These are phyloP conservation scores for Oscheius sp. DNA, from an alignment of 2,888 invertebrate species.

Conservation along the genomic window DNA sequence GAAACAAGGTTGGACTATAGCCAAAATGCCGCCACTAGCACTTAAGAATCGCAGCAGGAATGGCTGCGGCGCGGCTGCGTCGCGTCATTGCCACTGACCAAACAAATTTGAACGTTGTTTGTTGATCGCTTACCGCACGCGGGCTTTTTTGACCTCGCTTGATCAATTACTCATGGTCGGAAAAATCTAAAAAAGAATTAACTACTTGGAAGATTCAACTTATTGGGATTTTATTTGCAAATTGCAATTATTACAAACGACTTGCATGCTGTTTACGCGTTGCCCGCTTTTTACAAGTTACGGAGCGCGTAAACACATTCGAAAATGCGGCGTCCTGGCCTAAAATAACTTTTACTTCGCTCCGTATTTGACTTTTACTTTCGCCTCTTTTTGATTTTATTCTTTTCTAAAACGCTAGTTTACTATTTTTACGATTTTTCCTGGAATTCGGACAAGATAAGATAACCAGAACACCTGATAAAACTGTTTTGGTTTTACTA, in stretches of 20 bases:
- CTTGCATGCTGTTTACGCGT: too few species aligned
- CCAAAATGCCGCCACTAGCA: background rate
- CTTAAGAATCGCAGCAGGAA: background rate
- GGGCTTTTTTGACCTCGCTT: background rate
- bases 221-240: too few species aligned
- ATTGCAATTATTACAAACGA: too few species aligned
- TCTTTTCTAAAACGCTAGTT: background rate
- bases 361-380: background rate
- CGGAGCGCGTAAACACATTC: too few species aligned
- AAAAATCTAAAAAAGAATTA: too few species aligned
- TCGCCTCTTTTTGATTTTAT: background rate
- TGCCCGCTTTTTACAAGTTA: too few species aligned
- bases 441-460: background rate
- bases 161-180: background rate
- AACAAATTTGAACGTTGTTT: slow-evolving; percentile 29
- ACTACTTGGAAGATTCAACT: too few species aligned
- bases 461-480: background rate
- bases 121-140: slow-evolving; percentile 3
- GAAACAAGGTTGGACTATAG: background rate
- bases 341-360: too few species aligned
- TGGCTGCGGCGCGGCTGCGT: slow-evolving; percentile 12
- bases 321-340: too few species aligned
- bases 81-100: slow-evolving; percentile 11
- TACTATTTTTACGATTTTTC: background rate
- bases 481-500: background rate